These are phyloP conservation scores for Drosophila maculinotata DNA, from an alignment of 2,888 invertebrate species.

Conservation along the genomic window DNA sequence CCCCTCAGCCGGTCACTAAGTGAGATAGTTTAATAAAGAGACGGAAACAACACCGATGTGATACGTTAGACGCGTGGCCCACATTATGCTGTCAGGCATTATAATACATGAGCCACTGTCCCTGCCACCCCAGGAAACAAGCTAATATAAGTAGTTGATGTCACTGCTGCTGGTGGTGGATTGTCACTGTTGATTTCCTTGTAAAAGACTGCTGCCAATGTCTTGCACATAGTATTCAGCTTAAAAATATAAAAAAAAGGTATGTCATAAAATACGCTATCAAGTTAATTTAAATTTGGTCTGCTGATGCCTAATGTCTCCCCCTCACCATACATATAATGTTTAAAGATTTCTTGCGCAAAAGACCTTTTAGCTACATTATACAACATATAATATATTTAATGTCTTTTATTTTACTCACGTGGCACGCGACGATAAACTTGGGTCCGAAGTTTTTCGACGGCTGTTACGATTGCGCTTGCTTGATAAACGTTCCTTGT, in stretches of 20 bases:
- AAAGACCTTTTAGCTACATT: too few relatives aligned
- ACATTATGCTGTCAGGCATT: conserved; percentile 35
- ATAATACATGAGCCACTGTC: conserved; percentile 27
- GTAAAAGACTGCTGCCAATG: too few relatives aligned
- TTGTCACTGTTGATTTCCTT: conserved; percentile 14
- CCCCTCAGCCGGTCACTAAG: conserved; percentile 14
- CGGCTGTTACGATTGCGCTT: conserved; percentile 88
- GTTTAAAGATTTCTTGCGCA: too few relatives aligned
- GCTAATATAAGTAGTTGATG: conserved; percentile 40
- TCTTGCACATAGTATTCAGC: too few relatives aligned
- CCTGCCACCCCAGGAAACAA: conserved; percentile 7
- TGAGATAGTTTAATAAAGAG: conserved; percentile 37
- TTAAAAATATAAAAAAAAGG: too few relatives aligned
- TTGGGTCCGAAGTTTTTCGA: conserved; percentile 93
- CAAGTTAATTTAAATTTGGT: too few relatives aligned
- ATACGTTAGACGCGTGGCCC: conserved; percentile 31
- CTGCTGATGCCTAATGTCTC: too few relatives aligned
- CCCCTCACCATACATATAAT: too few relatives aligned
- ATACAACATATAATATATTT: too few relatives aligned
- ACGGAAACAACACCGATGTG: conserved; percentile 46
- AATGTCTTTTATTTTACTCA: conserved; percentile 85
- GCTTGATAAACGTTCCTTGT: conserved; percentile 89
- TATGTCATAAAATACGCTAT: too few relatives aligned
- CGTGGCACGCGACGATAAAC: conserved; percentile 89
- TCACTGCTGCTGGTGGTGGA: conserved; percentile 20